Percentiles rank a stretch among this genome's conserved stretches.
phyloP scores from a whole-genome alignment of 2,797 vertebrate genomes.

The Protonibea diacanthus region DNA sequence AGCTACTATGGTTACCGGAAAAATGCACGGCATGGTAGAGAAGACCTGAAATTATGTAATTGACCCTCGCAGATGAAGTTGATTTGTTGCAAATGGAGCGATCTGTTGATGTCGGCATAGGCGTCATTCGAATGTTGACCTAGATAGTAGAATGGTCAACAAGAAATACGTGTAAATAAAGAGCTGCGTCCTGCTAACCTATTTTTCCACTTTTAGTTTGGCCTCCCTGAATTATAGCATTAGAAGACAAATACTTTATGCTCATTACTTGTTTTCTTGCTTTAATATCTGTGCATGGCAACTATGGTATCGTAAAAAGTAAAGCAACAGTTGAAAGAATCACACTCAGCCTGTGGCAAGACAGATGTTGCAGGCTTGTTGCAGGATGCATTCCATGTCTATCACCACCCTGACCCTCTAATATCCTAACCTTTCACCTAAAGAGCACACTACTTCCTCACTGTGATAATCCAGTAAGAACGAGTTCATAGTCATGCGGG shows the following conservation, averaged over 20 bases:
- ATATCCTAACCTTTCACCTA: constrained; percentile 5
- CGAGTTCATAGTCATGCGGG: background rate
- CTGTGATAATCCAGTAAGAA: no score
- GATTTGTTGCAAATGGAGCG: background rate
- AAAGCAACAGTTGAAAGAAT: background rate
- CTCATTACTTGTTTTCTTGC: background rate
- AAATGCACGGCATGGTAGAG: background rate
- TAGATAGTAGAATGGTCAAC: background rate
- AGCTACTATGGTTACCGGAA: background rate
- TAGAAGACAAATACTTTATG: no score
- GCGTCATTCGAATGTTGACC: constrained; percentile 15
- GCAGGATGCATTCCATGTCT: background rate
- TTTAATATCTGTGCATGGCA: background rate
- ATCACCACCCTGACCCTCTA: background rate
- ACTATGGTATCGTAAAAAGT: background rate
- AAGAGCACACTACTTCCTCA: constrained; percentile 1
- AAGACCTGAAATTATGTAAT: background rate
- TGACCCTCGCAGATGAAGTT: background rate
- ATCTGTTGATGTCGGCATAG: constrained; percentile 4
- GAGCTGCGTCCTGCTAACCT: background rate
- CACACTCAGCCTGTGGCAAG: background rate
- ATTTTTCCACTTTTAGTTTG: background rate
- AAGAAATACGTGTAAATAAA: background rate
- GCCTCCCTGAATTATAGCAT: no score
- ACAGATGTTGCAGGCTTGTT: background rate